Base-by-base conservation (phyloP, 2,113 vertebrate genomes). In the rabbit (Oryctolagus cuniculus) region DNA sequence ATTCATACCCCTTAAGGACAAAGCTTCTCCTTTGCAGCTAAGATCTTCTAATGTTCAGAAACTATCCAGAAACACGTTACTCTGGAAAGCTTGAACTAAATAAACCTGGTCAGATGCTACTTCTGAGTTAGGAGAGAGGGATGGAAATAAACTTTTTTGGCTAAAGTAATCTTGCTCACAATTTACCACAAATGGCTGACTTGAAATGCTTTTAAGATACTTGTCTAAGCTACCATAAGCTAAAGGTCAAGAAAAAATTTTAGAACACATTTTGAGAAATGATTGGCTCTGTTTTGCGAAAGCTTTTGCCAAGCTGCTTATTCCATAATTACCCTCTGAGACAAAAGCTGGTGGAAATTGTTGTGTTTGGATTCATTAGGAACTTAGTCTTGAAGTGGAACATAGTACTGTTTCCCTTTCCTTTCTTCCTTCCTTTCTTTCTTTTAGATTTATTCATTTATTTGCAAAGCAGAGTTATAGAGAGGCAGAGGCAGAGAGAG, bases 111-210 rank as follows among this genome's bases (percentile, higher is more conserved):
- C 77, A 95, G 83, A 94, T 95, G 87, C 73, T 92, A 96, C 70
- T 93, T 96, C 74, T 95, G 96, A 96, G 91, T 96, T 97, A 91
- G 87, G 94, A 87, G 95, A 93, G 92, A 94, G 77, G 67, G 91
- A 94, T 74, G 85, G 89, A 97, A 97, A 97, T 95, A 97, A 95
- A 96, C 87, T 95, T 96, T 95, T 96, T 94, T 86, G 93, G 94
- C 95, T 97, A 98, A 97, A 97, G 97, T 98, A 98, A 97, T 97
- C 93, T 96, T 96, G 89, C 96, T 97, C 80, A 83, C 86, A 89
- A 89, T 94, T 97, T 96, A 96, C 96, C 97, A 95, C 97, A 98
- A 97, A 97, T 89, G 97, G 95, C 91, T 78, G 83, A 95, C 90
- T 90, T 93, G 79, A 97, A 96, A 92, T 96, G 87, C 89, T 90